These are phyloP conservation scores for Eurois occulta DNA, from an alignment of 2,888 invertebrate genomes.

Conservation along the genomic window DNA sequence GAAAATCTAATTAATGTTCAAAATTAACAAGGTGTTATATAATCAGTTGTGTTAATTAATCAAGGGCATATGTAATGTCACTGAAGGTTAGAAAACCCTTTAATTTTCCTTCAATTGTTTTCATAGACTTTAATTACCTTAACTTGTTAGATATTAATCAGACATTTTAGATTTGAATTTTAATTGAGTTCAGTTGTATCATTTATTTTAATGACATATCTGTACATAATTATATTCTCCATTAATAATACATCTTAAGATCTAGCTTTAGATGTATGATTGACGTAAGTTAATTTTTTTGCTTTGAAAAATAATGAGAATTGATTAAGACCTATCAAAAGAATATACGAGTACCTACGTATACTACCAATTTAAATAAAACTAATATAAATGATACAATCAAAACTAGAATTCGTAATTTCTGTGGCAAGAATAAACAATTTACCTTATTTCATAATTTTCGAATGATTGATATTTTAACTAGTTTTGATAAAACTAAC, in stretches of 20 bases:
- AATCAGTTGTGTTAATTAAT: background rate
- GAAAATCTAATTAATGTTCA: background rate
- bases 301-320: background rate
- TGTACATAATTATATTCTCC: background rate
- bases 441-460: background rate
- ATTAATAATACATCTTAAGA: background rate
- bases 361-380: background rate
- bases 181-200: background rate
- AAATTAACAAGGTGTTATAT: background rate
- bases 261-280: background rate
- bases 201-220: background rate
- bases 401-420: background rate
- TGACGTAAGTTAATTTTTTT: background rate
- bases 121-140: conserved; percentile 29
- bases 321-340: background rate
- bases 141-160: conserved; percentile 2
- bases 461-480: background rate
- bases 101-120: conserved; percentile 10
- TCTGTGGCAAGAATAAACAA: no score
- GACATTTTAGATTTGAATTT: conserved; percentile 6
- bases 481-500: background rate
- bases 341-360: background rate
- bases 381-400: background rate
- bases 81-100: conserved; percentile 6
- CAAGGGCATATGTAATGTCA: conserved; percentile 6